phyloP scores from a whole-genome alignment of 2,888 invertebrate species.

The Elegia similella region DNA sequence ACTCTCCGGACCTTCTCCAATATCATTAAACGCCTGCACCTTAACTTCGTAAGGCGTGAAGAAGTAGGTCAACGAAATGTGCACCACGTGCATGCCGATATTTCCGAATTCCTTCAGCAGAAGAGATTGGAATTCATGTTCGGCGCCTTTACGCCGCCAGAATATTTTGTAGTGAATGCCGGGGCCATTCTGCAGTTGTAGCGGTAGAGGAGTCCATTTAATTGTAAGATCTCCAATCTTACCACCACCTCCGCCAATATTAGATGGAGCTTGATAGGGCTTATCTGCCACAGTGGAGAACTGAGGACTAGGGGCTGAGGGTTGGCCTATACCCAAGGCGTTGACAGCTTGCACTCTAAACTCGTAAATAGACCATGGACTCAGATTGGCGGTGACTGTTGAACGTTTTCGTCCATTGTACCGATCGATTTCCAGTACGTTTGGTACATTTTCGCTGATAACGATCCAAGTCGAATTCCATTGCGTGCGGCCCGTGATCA shows the following conservation, averaged over 20 bases:
- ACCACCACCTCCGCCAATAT: constrained; percentile 96
- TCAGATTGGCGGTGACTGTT: constrained; percentile 85
- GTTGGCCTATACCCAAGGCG: constrained; percentile 88
- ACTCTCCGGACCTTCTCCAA: constrained; percentile 92
- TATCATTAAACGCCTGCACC: constrained; percentile 90
- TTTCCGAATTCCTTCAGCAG: constrained; percentile 88
- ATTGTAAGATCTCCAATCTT: constrained; percentile 97
- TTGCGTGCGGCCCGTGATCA: constrained; percentile 91
- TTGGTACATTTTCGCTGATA: constrained; percentile 84
- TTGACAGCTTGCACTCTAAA: constrained; percentile 95
- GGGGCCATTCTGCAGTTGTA: constrained; percentile 92
- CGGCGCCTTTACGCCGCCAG: constrained; percentile 88
- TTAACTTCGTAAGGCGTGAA: constrained; percentile 93
- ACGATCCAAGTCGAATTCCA: constrained; percentile 92
- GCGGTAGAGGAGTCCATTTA: constrained; percentile 90
- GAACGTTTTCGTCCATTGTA: constrained; percentile 90
- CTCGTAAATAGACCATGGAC: constrained; percentile 95
- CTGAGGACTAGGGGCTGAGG: constrained; percentile 92
- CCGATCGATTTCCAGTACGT: constrained; percentile 87
- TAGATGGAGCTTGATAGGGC: constrained; percentile 88
- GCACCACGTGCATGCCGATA: constrained; percentile 89
- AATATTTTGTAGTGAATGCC: constrained; percentile 95
- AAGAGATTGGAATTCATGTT: constrained; percentile 88
- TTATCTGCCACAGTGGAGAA: constrained; percentile 91
- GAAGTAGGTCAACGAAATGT: constrained; percentile 87